Evolutionary conservation across 2,888 invertebrate species (phyloP).

Genomic region (Acronicta leporina): DNA sequence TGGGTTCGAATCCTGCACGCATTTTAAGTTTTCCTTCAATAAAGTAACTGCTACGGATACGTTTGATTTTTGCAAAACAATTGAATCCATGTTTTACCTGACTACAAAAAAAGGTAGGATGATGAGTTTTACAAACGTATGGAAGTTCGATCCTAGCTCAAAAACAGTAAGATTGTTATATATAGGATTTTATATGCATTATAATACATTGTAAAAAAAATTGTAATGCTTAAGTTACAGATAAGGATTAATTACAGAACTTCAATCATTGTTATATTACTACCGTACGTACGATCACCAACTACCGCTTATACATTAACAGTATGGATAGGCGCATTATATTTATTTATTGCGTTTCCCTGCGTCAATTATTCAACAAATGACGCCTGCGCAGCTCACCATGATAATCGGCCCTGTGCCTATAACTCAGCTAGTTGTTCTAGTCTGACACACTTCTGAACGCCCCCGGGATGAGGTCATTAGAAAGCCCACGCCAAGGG

Average conservation of each 20-base stretch:
- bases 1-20: too few species aligned
- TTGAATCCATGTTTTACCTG: constrained; percentile 1
- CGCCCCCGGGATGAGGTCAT: constrained; percentile 70
- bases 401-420: constrained; percentile 66
- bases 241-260: not conserved
- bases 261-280: constrained; percentile 3
- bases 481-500: constrained; percentile 61
- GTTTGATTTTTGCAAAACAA: not conserved
- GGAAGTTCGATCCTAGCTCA: too few species aligned
- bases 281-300: constrained; percentile 7
- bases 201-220: too few species aligned
- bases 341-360: constrained; percentile 56
- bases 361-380: constrained; percentile 65
- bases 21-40: too few species aligned
- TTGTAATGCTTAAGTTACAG: too few species aligned
- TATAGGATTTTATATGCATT: too few species aligned
- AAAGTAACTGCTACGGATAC: too few species aligned
- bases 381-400: constrained; percentile 67
- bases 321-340: constrained; percentile 28
- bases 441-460: constrained; percentile 61
- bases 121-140: too few species aligned
- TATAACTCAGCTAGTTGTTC: constrained; percentile 65
- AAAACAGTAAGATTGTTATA: too few species aligned
- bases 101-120: too few species aligned
- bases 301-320: constrained; percentile 18